A percentile compares a stretch with the other conserved stretches of the same genome.
These are phyloP conservation scores for Linnaemya tessellans DNA, from an alignment of 2,888 invertebrate genomes.

Conservation along the genomic window DNA sequence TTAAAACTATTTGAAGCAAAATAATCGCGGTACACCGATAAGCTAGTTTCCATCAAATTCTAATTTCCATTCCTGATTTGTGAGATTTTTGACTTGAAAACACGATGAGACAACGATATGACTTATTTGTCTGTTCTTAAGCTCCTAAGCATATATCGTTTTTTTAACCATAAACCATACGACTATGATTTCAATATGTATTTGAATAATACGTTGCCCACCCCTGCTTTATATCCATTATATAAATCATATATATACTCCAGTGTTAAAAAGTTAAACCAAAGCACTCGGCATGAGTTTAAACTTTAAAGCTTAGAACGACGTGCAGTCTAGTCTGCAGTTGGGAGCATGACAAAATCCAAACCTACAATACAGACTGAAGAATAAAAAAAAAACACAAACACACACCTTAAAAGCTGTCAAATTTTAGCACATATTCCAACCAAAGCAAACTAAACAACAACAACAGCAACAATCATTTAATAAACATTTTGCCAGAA, in stretches of 20 bases:
- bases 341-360: slow-evolving; percentile 75
- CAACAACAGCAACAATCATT: slow-evolving; percentile 3
- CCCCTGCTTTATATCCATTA: slow-evolving; percentile 18
- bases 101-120: no score
- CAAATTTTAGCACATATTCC: slow-evolving; percentile 72
- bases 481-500: slow-evolving; percentile 46
- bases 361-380: slow-evolving; percentile 33
- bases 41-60: no score
- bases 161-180: no score
- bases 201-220: background rate
- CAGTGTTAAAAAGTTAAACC: slow-evolving; percentile 47
- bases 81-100: no score
- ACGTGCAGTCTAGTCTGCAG: slow-evolving; percentile 76
- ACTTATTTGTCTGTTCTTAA: no score
- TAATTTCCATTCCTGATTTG: no score
- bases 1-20: no score
- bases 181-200: background rate
- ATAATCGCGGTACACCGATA: no score
- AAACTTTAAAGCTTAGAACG: slow-evolving; percentile 64
- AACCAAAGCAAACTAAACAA: slow-evolving; percentile 47
- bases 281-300: slow-evolving; percentile 48
- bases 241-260: background rate
- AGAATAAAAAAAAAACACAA: slow-evolving; percentile 19
- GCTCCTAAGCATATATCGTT: no score
- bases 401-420: slow-evolving; percentile 74